Conservation (phyloP, 1,140 invertebrate genomes). For the Bactericera cockerelli region DNA sequence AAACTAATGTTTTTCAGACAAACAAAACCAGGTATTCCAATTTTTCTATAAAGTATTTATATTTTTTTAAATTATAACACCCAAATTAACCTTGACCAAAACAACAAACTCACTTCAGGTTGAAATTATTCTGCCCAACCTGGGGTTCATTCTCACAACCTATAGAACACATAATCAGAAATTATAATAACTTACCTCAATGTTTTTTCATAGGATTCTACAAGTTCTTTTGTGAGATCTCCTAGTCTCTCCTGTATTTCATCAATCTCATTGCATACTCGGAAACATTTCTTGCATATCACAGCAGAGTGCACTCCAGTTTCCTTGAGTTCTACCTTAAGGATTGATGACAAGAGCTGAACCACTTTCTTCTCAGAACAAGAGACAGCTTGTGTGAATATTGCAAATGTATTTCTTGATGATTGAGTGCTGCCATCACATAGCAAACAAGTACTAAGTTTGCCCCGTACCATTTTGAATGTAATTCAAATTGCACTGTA, state of each 20-base stretch:
- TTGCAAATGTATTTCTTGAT: slow-evolving; percentile 33
- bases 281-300: slow-evolving; percentile 47
- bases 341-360: slow-evolving; percentile 32
- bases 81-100: no score
- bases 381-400: slow-evolving; percentile 32
- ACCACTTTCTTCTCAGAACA: slow-evolving; percentile 32
- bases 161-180: no score
- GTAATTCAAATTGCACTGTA: no score
- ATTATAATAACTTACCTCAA: slow-evolving; percentile 29
- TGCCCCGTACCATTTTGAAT: not conserved
- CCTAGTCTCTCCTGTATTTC: slow-evolving; percentile 36
- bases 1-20: no score
- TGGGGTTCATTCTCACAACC: no score
- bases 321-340: slow-evolving; percentile 33
- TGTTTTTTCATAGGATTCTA: slow-evolving; percentile 31
- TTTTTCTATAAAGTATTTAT: no score
- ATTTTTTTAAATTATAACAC: no score
- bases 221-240: slow-evolving; percentile 33
- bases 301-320: slow-evolving; percentile 35
- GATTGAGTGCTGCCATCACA: slow-evolving; percentile 38
- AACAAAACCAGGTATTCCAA: no score
- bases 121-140: no score
- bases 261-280: slow-evolving; percentile 41
- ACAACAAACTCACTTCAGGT: no score
- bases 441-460: slow-evolving; percentile 30